phyloP scores from a whole-genome alignment of 2,888 invertebrate species.

The Netelia melanura region DNA sequence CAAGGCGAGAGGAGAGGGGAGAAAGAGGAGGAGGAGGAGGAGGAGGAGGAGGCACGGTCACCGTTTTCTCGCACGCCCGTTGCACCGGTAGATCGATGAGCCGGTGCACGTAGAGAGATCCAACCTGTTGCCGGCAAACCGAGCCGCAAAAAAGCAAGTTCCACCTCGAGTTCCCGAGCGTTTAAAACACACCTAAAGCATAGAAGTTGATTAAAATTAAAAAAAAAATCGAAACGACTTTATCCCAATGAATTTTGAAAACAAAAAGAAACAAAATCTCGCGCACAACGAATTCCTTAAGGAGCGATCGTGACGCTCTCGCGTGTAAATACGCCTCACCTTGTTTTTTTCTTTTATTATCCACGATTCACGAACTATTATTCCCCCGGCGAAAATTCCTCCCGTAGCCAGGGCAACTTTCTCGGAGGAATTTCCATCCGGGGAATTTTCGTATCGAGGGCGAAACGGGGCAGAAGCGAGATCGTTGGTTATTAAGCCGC shows the following conservation, averaged over 20 bases:
- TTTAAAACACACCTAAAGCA: too few species aligned
- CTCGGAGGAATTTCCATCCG: slow-evolving; percentile 53
- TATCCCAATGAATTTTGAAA: too few species aligned
- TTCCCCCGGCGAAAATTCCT: slow-evolving; percentile 41
- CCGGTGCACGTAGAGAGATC: slow-evolving; percentile 16
- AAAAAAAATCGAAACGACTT: too few species aligned
- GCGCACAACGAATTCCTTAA: too few species aligned
- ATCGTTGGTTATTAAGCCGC: slow-evolving; percentile 65
- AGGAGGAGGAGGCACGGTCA: slow-evolving; percentile 77
- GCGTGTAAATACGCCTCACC: slow-evolving; percentile 46
- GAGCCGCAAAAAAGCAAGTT: slow-evolving; percentile 7
- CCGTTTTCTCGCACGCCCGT: slow-evolving; percentile 66
- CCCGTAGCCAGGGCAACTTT: slow-evolving; percentile 53
- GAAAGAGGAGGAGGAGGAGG: slow-evolving; percentile 21
- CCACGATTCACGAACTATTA: slow-evolving; percentile 47
- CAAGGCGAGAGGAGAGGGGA: too few species aligned
- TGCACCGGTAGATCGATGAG: slow-evolving; percentile 53
- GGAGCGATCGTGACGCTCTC: slow-evolving; percentile 29
- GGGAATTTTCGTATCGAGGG: slow-evolving; percentile 46
- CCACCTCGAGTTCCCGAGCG: too few species aligned
- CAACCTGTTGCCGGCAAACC: slow-evolving; percentile 46
- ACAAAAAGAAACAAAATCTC: too few species aligned
- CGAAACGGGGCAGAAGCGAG: slow-evolving; percentile 69
- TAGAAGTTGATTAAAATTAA: too few species aligned
- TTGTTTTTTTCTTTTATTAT: neutral